Evolutionary conservation across 1,140 invertebrate genomes (phyloP), one percentile per base, ranked within the genome.

Genomic region (Drosophila bipectinata): DNA sequence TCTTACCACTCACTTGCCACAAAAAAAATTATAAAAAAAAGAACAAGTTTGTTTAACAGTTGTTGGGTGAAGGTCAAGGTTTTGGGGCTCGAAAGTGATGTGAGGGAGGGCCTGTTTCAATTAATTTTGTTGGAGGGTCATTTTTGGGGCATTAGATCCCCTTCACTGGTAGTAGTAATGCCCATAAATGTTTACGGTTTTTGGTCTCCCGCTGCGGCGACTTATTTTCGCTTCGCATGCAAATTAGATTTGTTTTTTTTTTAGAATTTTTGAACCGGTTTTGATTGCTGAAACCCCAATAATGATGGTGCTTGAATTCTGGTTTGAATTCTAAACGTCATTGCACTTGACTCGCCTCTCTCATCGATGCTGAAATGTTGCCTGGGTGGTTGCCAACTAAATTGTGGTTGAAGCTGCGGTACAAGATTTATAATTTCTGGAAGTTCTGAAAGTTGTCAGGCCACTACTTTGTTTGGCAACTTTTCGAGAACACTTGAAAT

Each of bases 101-200:
- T n/a, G 39, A 37, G 5, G 39, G 12, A 44, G 28, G 30, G 15
- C 18, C 28, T 30, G 14, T 69, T 56, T 24, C 30, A 68, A 68
- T 69, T 69, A 69, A 49, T 30, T 56, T 47, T 37, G 34, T 63
- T 53, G 9, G 54, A 28, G 41, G 28, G 41, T 12, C 24, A 14
- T 15, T 26, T 14, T 21, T 1, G 54, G 32, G 44, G 24, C 7
- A 9, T 2, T 28, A 1, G 32, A 37, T 10, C 34, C 21, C 28
- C 26, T 7, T 21, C 21, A 21, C 21, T 21, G 21, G 21, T 32
- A 34, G 30, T 52, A 21, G 18, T 54, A 18, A 18, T 18, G 32
- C 44, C 58, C 69, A 73, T 73, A 73, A 73, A 73, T 73, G 51
- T 73, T 73, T 55, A 73, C 45, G 63, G 51, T 24, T 69, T 67